These are phyloP conservation scores for Endomychus coccineus DNA, from an alignment of 2,888 invertebrate species.

Conservation along the genomic window DNA sequence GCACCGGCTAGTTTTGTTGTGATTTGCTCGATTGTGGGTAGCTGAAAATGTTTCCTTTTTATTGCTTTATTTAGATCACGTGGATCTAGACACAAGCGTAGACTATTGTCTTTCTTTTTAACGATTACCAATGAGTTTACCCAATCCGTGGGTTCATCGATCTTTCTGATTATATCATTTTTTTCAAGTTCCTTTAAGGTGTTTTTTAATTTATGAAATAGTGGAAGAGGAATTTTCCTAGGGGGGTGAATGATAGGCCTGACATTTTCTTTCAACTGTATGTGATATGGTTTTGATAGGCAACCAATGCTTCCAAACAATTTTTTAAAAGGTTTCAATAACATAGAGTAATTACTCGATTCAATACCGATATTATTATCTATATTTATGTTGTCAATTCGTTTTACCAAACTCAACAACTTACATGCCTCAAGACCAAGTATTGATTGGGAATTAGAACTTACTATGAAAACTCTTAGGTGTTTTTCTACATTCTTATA, in stretches of 20 bases:
- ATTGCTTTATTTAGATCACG: slow-evolving; percentile 20
- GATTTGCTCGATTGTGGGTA: slow-evolving; percentile 21
- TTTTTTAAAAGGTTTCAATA: slow-evolving; percentile 5
- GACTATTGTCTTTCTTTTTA: slow-evolving; percentile 15
- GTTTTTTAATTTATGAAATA: slow-evolving; percentile 11
- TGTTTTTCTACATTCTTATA: too few species aligned
- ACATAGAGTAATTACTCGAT: not conserved
- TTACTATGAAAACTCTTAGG: too few species aligned
- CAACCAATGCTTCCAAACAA: slow-evolving; percentile 13
- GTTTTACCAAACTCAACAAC: not conserved
- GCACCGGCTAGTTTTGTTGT: slow-evolving; percentile 14
- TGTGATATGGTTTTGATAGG: slow-evolving; percentile 14
- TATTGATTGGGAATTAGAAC: slow-evolving; percentile 2
- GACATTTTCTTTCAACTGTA: slow-evolving; percentile 12
- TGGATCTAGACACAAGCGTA: slow-evolving; percentile 31
- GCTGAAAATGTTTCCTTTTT: slow-evolving; percentile 15
- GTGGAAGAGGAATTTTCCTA: slow-evolving; percentile 12
- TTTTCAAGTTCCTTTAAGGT: slow-evolving; percentile 6
- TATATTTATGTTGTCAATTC: too few species aligned
- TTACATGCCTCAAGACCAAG: not conserved
- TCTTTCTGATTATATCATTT: slow-evolving; percentile 9
- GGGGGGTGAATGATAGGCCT: slow-evolving; percentile 12
- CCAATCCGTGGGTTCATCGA: slow-evolving; percentile 11
- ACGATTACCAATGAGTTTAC: slow-evolving; percentile 17
- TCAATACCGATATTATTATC: too few species aligned